phyloP scores from a whole-genome alignment of 1,140 invertebrate species.

The Metaphire vulgaris region DNA sequence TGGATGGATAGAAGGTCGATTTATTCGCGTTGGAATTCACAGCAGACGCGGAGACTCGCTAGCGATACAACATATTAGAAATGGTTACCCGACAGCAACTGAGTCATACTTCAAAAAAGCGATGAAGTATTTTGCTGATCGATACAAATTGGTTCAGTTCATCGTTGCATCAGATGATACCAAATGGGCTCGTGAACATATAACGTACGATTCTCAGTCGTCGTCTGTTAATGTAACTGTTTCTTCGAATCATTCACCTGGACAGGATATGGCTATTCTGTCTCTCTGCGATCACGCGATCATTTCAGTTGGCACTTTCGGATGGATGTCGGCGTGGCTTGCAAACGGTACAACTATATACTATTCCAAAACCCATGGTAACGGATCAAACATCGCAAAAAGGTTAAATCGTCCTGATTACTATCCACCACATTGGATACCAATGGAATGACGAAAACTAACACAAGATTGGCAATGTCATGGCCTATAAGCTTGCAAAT shows the following conservation, averaged over 20 bases:
- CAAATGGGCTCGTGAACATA: constrained; percentile 15
- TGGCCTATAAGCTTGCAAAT: no score
- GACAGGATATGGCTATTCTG: constrained; percentile 57
- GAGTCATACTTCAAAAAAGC: constrained; percentile 13
- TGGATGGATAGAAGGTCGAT: not conserved
- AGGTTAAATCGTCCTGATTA: not conserved
- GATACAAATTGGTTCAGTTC: constrained; percentile 15
- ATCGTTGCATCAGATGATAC: constrained; percentile 22
- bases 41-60: not conserved
- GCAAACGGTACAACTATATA: constrained; percentile 31
- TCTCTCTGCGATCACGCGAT: constrained; percentile 62
- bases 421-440: constrained; percentile 24
- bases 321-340: constrained; percentile 61
- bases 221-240: constrained; percentile 5
- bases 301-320: constrained; percentile 64
- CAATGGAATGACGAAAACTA: constrained; percentile 12
- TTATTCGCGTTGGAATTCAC: not conserved
- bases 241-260: not conserved
- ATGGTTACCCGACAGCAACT: constrained; percentile 12
- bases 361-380: constrained; percentile 34
- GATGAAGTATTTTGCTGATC: constrained; percentile 16
- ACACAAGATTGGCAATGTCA: constrained; percentile 1
- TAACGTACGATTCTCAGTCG: not conserved
- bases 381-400: constrained; percentile 5
- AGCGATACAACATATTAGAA: not conserved